A percentile compares a stretch with the other conserved stretches of the same genome.
These are phyloP conservation scores for Echiichthys vipera DNA, from an alignment of 2,797 vertebrate genomes.

Conservation along the genomic window DNA sequence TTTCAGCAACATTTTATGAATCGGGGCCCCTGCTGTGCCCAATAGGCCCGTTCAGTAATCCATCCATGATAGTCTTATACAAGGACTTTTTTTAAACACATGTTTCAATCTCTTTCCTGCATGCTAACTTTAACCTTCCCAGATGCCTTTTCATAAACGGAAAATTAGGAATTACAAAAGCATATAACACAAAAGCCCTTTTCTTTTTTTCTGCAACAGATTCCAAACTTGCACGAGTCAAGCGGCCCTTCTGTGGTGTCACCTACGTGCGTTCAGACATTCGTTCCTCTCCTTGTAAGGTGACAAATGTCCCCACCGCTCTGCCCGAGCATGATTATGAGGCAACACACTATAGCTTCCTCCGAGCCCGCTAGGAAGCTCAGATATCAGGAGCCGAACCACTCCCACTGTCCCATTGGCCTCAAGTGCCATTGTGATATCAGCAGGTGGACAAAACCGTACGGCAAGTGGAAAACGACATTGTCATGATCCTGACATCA, in stretches of 20 bases:
- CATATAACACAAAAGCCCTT: not conserved
- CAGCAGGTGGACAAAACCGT: not conserved
- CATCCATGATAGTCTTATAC: not conserved
- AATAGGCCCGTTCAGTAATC: too few relatives aligned
- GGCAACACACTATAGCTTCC: conserved; percentile 28
- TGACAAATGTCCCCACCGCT: conserved; percentile 27
- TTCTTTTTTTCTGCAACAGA: not conserved
- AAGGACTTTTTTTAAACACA: not conserved
- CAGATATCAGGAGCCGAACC: conserved; percentile 41
- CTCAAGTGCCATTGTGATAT: conserved; percentile 35
- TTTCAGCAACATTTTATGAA: too few relatives aligned
- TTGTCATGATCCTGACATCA: conserved; percentile 42
- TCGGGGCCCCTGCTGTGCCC: too few relatives aligned
- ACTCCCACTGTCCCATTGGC: conserved; percentile 43
- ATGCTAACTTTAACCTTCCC: not conserved
- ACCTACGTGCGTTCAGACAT: conserved; percentile 4
- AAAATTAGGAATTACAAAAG: not conserved
- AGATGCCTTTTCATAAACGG: not conserved
- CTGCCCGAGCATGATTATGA: conserved; percentile 23
- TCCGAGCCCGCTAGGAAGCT: conserved; percentile 16
- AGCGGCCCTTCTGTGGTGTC: conserved; percentile 31
- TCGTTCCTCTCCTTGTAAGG: conserved; percentile 72
- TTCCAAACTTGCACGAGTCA: conserved; percentile 21
- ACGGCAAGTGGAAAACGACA: conserved; percentile 9
- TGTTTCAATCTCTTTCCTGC: not conserved